Conservation (phyloP, 1,140 invertebrate species). For the Diabrotica undecimpunctata region DNA sequence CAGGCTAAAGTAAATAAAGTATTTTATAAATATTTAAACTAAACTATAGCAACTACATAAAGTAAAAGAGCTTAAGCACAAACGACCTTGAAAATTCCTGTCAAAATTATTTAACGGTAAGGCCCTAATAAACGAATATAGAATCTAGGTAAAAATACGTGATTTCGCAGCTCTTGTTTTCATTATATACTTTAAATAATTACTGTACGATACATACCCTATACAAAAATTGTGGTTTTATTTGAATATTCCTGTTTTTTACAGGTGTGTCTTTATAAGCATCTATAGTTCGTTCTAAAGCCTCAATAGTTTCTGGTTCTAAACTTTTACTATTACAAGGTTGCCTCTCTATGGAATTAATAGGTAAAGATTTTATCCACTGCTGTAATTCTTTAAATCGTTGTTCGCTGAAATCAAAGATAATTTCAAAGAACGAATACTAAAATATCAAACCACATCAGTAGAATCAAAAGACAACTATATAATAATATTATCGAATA, state of each 20-base stretch:
- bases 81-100: no score
- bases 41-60: no score
- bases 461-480: no score
- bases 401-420: conserved; percentile 46
- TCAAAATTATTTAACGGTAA: no score
- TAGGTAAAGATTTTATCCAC: conserved; percentile 72
- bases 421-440: conserved; percentile 5
- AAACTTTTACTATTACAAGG: conserved; percentile 65
- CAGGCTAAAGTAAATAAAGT: conserved; percentile 45
- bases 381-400: conserved; percentile 58
- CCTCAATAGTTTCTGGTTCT: conserved; percentile 64
- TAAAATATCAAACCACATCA: background rate
- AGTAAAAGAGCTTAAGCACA: no score
- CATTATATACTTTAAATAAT: no score
- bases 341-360: conserved; percentile 55
- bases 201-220: conserved; percentile 50
- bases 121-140: no score
- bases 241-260: conserved; percentile 66
- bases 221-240: conserved; percentile 75
- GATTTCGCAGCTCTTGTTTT: no score
- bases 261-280: conserved; percentile 43
- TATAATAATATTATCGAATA: no score
- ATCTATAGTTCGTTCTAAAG: conserved; percentile 59
- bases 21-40: no score
- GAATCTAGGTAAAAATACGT: no score